Conservation (phyloP, 2,113 vertebrate genomes). For the Solea senegalensis region DNA sequence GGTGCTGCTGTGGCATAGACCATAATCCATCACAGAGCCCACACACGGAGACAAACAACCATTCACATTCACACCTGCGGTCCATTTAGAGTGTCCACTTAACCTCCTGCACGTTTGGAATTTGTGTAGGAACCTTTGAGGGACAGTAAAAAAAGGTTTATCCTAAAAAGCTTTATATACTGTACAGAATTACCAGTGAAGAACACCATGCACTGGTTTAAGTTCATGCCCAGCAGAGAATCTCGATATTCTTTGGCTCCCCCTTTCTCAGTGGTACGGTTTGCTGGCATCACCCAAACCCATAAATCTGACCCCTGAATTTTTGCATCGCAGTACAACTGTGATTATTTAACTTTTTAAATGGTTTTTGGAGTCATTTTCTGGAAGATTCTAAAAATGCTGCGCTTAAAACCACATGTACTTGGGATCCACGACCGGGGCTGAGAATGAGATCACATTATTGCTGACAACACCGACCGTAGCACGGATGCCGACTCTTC, state of each 20-base stretch:
- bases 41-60: too few relatives aligned
- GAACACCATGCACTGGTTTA: conserved; percentile 21
- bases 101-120: too few relatives aligned
- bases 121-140: too few relatives aligned
- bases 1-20: too few relatives aligned
- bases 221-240: neutral
- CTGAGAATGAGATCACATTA: conserved; percentile 36
- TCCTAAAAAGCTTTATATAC: conserved; percentile 7
- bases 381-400: conserved; percentile 28
- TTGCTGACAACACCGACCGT: conserved; percentile 35
- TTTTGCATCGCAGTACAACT: conserved; percentile 8
- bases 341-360: conserved; percentile 23
- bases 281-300: conserved; percentile 33
- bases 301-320: conserved; percentile 21
- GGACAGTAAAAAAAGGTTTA: neutral
- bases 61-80: too few relatives aligned
- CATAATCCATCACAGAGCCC: too few relatives aligned
- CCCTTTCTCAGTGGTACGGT: conserved; percentile 7
- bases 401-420: conserved; percentile 34
- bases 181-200: neutral
- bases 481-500: conserved; percentile 29
- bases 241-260: conserved; percentile 18
- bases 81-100: too few relatives aligned
- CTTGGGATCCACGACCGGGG: conserved; percentile 13
- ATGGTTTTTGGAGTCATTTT: conserved; percentile 4